Base-by-base conservation (phyloP, 2,888 invertebrate genomes). In the Acrobeloides nanus region DNA sequence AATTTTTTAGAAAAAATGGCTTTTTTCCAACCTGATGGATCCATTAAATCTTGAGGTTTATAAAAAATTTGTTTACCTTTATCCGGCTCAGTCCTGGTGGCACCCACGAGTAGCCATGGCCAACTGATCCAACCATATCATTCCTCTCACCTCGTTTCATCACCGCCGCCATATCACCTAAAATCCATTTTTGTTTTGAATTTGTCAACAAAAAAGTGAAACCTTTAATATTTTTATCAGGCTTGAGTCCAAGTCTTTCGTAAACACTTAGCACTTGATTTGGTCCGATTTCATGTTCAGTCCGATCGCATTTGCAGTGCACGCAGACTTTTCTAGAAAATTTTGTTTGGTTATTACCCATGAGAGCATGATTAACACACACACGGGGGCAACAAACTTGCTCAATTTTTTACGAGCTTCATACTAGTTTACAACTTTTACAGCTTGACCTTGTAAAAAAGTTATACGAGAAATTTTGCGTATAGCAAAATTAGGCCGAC, bases 31-130 rank as follows among this genome's bases (percentile, higher is more conserved):
- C 20, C n/a, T 37, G 15, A 37, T n/a, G 27, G n/a, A 37, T 5
- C 15, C 1, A 38, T 8, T n/a, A 8, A 38, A 40, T 5, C 29
- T n/a, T 18, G 5, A n/a, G n/a, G 21, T 6, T 10, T 4, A 34
- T 23, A 31, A 49, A 15, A 24, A 21, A 31, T 23, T 32, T 31
- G 23, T 51, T 38, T 6, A 80, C 80, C 79, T 80, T 79, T 50
- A 76, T 74, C 42, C 74, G 61, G 66, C 79, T 68, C 74, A 87
- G 76, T 70, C 84, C 81, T 66, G 83, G 78, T 72, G 84, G 81
- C 69, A 82, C 81, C 89, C 89, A 80, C 66, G 87, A 78, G 77
- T 85, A 82, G 33, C 70, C 70, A 45, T 68, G 66, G 12, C 60
- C 57, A n/a, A 67, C 67, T 1, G 66, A 60, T 10, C 67, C 67